Evolutionary conservation across 2,888 invertebrate species (phyloP).

Genomic region (Fabriciana adippe): DNA sequence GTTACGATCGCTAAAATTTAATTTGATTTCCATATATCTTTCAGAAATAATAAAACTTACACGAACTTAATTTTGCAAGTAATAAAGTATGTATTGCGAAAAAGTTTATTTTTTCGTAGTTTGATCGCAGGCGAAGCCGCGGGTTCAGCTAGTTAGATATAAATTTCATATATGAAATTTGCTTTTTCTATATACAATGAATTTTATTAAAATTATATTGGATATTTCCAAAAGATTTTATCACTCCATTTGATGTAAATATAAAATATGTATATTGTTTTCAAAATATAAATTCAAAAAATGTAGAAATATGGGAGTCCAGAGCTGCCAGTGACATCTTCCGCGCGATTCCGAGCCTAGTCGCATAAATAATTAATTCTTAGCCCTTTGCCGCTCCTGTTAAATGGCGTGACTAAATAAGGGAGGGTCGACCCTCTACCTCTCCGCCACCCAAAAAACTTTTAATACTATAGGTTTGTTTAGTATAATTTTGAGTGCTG

Average conservation of each 20-base stretch:
- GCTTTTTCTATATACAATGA: too few species aligned
- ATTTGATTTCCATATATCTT: too few species aligned
- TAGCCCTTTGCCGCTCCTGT: conserved; percentile 73
- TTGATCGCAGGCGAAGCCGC: too few species aligned
- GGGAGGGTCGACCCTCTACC: conserved; percentile 55
- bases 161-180: too few species aligned
- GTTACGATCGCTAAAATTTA: too few species aligned
- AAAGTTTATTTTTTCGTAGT: too few species aligned
- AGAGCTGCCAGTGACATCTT: conserved; percentile 50
- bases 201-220: too few species aligned
- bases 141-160: too few species aligned
- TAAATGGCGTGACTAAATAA: conserved; percentile 79
- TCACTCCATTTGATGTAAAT: background rate
- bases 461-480: conserved; percentile 67
- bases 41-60: too few species aligned
- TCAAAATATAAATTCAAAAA: conserved; percentile 38
- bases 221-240: too few species aligned
- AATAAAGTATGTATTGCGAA: too few species aligned
- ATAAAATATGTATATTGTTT: conserved; percentile 2
- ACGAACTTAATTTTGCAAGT: too few species aligned
- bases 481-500: conserved; percentile 57
- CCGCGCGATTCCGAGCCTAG: conserved; percentile 49
- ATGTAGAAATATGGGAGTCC: conserved; percentile 48
- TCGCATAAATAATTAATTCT: conserved; percentile 66
- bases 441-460: conserved; percentile 55